phyloP scores from a whole-genome alignment of 2,797 vertebrate genomes.

The Eulemur rubriventer region DNA sequence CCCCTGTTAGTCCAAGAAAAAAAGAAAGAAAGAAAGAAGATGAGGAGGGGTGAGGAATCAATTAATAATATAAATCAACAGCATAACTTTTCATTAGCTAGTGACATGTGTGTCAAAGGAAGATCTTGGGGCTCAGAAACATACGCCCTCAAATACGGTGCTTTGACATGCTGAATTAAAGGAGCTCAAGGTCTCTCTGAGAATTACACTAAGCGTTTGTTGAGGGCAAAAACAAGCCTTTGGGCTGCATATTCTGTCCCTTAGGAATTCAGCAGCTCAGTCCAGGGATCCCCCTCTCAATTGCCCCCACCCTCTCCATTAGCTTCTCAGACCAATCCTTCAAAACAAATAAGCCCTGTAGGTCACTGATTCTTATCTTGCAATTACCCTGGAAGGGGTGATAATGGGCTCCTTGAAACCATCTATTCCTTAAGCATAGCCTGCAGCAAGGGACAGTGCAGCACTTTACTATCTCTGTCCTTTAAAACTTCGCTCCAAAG shows the following conservation, averaged over 20 bases:
- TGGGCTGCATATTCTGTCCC: background rate
- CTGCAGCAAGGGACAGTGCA: background rate
- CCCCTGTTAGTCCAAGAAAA: background rate
- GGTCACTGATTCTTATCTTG: background rate
- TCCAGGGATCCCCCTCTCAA: background rate
- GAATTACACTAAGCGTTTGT: background rate
- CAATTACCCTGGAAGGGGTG: background rate
- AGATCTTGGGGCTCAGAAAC: background rate
- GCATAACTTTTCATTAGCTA: background rate
- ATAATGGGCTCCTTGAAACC: background rate
- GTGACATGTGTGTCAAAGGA: background rate
- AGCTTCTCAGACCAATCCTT: background rate
- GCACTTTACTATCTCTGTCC: background rate
- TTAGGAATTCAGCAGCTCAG: background rate
- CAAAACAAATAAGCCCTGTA: background rate
- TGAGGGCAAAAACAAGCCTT: background rate
- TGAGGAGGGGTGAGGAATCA: background rate
- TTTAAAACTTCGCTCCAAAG: background rate
- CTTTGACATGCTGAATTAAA: background rate
- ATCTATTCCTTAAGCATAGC: background rate
- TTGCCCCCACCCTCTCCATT: fast-evolving
- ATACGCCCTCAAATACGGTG: background rate
- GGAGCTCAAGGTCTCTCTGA: background rate
- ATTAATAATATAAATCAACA: background rate
- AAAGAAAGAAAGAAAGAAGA: background rate